These are phyloP conservation scores for Heterocephalus glaber DNA, from an alignment of 2,113 vertebrate genomes.

Conservation along the genomic window DNA sequence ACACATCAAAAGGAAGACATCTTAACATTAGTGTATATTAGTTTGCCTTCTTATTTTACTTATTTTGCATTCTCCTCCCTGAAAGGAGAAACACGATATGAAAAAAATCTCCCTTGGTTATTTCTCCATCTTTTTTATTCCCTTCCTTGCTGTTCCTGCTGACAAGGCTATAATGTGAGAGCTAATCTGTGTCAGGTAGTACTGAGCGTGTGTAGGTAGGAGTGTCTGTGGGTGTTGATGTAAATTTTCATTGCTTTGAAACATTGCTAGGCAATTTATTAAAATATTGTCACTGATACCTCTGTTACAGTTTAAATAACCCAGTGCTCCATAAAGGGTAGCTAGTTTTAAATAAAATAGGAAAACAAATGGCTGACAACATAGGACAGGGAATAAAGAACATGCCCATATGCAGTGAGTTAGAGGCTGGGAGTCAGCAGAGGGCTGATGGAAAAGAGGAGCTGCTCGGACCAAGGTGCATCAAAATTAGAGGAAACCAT, in stretches of 20 bases:
- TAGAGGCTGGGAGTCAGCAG: neutral
- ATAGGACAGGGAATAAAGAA: constrained; percentile 47
- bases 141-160: neutral
- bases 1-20: neutral
- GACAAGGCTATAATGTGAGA: constrained; percentile 9
- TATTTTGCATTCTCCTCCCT: neutral
- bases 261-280: constrained; percentile 43
- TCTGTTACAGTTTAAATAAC: constrained; percentile 43
- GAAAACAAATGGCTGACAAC: constrained; percentile 7
- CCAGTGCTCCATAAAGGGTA: constrained; percentile 20
- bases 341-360: constrained; percentile 39
- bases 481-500: neutral
- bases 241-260: constrained; percentile 48
- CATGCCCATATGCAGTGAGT: neutral
- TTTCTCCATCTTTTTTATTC: constrained; percentile 35
- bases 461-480: neutral
- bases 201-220: neutral
- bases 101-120: neutral
- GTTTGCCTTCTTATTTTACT: too few species aligned
- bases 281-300: constrained; percentile 32
- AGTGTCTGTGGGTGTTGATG: neutral
- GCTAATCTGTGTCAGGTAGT: neutral
- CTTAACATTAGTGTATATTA: neutral
- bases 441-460: neutral
- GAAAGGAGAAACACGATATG: constrained; percentile 16